These are phyloP conservation scores for Denticeps clupeoides DNA, from an alignment of 2,797 vertebrate species.

Conservation along the genomic window DNA sequence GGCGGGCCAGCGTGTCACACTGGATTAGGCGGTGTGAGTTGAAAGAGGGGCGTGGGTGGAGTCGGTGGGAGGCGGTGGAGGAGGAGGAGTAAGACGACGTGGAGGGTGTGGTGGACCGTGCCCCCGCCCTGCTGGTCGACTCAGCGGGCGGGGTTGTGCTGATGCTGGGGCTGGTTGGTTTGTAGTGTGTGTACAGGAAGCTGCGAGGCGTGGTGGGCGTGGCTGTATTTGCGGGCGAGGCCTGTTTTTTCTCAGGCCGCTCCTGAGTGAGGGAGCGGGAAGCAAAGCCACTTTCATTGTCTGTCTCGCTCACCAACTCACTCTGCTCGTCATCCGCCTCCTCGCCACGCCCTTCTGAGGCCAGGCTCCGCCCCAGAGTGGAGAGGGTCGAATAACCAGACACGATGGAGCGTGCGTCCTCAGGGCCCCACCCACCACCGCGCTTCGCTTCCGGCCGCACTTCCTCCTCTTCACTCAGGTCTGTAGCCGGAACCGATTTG, in stretches of 20 bases:
- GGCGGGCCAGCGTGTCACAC: constrained; percentile 86
- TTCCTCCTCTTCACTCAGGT: constrained; percentile 41
- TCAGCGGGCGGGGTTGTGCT: neutral
- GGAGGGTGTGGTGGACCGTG: constrained; percentile 54
- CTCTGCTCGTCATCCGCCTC: constrained; percentile 90
- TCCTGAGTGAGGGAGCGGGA: constrained; percentile 67
- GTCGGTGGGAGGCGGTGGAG: constrained; percentile 51
- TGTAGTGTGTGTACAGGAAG: constrained; percentile 57
- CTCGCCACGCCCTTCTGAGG: constrained; percentile 71
- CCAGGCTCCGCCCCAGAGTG: constrained; percentile 78
- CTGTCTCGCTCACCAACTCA: constrained; percentile 81
- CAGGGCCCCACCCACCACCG: constrained; percentile 52
- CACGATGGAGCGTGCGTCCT: constrained; percentile 84
- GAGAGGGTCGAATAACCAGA: constrained; percentile 95
- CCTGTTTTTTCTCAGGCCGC: constrained; percentile 54
- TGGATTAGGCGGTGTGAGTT: constrained; percentile 88
- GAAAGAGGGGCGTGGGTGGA: constrained; percentile 68
- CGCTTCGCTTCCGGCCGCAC: constrained; percentile 41
- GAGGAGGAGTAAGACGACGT: constrained; percentile 56
- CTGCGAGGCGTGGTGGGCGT: constrained; percentile 31
- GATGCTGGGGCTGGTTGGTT: no score
- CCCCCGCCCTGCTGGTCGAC: constrained; percentile 21
- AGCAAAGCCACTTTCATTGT: constrained; percentile 80
- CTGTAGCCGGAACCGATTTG: constrained; percentile 16
- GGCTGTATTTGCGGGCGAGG: constrained; percentile 1